phyloP scores from a whole-genome alignment of 1,140 invertebrate genomes.

The Neodiprion fabricii region DNA sequence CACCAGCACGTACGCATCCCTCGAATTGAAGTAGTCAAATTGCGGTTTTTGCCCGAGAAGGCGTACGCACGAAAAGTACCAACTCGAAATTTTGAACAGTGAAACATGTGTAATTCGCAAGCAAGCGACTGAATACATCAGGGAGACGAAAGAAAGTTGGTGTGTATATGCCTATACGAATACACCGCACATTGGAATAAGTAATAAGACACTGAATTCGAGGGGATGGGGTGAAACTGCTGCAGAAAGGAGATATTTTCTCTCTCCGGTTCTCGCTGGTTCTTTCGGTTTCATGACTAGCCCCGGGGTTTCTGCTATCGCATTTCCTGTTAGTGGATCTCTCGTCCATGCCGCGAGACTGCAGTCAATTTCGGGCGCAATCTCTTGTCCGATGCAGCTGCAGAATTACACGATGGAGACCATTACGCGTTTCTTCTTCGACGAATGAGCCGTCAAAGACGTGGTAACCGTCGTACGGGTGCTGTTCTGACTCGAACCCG shows the following conservation, averaged over 20 bases:
- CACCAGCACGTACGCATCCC: too few relatives aligned
- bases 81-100: too few relatives aligned
- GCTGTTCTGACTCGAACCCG: constrained; percentile 38
- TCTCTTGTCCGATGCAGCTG: background rate
- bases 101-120: too few relatives aligned
- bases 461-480: constrained; percentile 56
- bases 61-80: too few relatives aligned
- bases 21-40: too few relatives aligned
- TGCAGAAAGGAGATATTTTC: background rate
- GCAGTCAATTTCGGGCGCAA: background rate
- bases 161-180: too few relatives aligned
- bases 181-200: background rate
- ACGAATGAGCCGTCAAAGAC: constrained; percentile 55
- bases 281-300: background rate
- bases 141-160: too few relatives aligned
- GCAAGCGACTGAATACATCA: too few relatives aligned
- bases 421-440: constrained; percentile 55
- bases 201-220: background rate
- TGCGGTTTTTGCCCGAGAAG: too few relatives aligned
- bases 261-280: background rate
- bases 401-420: constrained; percentile 50
- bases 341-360: background rate
- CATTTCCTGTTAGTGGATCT: background rate
- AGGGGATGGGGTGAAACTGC: background rate
- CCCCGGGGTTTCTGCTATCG: background rate